Percentiles rank a stretch among this genome's conserved stretches.
These are phyloP conservation scores for Microtus richardsoni DNA, from an alignment of 2,113 vertebrate species.

Conservation along the genomic window DNA sequence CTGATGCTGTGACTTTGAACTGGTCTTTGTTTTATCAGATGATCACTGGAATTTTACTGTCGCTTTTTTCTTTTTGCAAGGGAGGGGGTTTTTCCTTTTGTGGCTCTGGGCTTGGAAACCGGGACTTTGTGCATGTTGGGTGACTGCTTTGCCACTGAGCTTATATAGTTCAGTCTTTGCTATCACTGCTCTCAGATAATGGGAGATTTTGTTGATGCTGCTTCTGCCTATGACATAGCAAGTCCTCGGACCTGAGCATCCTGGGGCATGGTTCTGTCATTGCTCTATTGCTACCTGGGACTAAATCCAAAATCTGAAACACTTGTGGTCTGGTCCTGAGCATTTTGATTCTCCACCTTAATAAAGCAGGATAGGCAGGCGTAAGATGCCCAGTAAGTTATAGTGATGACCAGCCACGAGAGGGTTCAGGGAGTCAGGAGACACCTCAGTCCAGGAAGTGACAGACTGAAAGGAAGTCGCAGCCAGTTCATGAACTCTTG, in stretches of 20 bases:
- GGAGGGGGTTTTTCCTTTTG: neutral
- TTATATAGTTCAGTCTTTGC: neutral
- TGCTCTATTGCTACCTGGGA: neutral
- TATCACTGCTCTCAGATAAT: neutral
- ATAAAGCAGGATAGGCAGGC: neutral
- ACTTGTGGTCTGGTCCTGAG: neutral
- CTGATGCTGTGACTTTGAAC: neutral
- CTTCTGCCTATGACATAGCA: neutral
- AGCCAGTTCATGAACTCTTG: neutral
- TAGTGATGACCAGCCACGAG: rapidly evolving
- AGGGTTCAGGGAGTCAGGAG: rapidly evolving
- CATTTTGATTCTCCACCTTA: neutral
- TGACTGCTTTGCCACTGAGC: neutral
- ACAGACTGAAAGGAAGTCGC: neutral
- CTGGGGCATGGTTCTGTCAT: neutral
- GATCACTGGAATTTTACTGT: neutral
- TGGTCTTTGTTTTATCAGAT: slow-evolving; percentile 6
- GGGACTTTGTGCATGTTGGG: neutral
- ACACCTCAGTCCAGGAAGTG: neutral
- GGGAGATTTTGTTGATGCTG: neutral
- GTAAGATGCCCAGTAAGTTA: neutral
- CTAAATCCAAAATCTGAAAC: neutral
- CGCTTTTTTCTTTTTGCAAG: neutral
- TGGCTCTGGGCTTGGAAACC: neutral
- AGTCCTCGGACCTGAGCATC: neutral